phyloP scores from a whole-genome alignment of 2,888 invertebrate genomes.

The Biston stratarius region DNA sequence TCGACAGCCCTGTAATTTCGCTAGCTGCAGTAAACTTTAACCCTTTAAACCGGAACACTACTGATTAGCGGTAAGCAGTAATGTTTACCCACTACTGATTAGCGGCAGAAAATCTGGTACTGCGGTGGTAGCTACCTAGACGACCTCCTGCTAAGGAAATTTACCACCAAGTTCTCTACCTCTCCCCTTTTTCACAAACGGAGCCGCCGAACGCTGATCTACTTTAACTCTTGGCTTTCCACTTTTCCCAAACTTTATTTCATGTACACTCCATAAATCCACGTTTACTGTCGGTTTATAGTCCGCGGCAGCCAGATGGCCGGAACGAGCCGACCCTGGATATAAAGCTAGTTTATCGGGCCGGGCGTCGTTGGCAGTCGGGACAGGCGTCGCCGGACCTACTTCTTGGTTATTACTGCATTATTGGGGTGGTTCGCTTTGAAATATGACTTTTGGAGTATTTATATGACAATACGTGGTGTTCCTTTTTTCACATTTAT shows the following conservation, averaged over 20 bases:
- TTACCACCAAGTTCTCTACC: neutral
- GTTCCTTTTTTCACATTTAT: neutral
- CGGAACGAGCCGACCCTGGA: neutral
- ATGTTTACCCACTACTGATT: too few relatives aligned
- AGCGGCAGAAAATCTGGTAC: too few relatives aligned
- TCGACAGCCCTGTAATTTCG: too few relatives aligned
- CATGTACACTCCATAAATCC: slow-evolving; percentile 7
- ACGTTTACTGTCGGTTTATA: slow-evolving; percentile 9
- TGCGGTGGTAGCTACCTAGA: too few relatives aligned
- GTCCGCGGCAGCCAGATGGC: slow-evolving; percentile 5
- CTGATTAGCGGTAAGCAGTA: too few relatives aligned
- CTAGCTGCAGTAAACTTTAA: too few relatives aligned
- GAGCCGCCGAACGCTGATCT: neutral
- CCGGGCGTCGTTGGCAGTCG: neutral
- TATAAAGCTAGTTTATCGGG: slow-evolving; percentile 1
- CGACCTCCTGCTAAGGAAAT: too few relatives aligned
- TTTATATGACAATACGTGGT: slow-evolving; percentile 1
- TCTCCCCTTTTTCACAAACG: neutral
- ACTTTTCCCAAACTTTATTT: neutral
- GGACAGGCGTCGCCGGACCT: slow-evolving; percentile 8
- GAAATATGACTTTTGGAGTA: slow-evolving; percentile 9
- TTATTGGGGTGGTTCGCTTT: slow-evolving; percentile 2
- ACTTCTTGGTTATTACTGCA: slow-evolving; percentile 11
- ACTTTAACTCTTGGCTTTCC: neutral
- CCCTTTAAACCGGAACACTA: too few relatives aligned